Evolutionary conservation across 2,797 vertebrate genomes (phyloP).

Genomic region (Spheniscus humboldti): DNA sequence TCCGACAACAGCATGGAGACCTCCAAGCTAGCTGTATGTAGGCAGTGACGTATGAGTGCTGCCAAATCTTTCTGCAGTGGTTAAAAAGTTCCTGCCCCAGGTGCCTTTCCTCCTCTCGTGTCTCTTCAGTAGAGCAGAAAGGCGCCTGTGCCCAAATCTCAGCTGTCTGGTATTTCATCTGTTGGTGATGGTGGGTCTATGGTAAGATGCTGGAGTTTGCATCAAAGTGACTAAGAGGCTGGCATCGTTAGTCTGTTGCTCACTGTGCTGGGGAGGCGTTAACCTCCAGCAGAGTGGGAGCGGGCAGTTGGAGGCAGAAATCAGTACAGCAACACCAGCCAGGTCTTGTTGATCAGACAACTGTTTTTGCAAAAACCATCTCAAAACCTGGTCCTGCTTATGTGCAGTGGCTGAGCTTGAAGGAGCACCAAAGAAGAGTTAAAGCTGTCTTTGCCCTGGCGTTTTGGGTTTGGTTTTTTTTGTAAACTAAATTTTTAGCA

Average conservation of each 20-base stretch:
- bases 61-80: background rate
- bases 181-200: background rate
- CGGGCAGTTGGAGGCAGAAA: background rate
- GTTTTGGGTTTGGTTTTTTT: background rate
- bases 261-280: background rate
- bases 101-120: background rate
- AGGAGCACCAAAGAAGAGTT: background rate
- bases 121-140: background rate
- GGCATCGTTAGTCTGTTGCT: background rate
- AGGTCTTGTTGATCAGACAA: background rate
- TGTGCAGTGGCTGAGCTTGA: background rate
- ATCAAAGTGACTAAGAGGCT: background rate
- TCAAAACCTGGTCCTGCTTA: background rate
- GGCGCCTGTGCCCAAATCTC: background rate
- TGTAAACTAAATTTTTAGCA: background rate
- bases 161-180: background rate
- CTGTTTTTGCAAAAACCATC: background rate
- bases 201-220: background rate
- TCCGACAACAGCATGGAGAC: background rate
- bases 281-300: background rate
- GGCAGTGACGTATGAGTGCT: rapidly evolving
- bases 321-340: background rate
- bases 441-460: background rate
- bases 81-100: background rate
- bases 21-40: background rate